These are phyloP conservation scores for Crypturellus undulatus DNA, from an alignment of 2,113 vertebrate species.

Conservation along the genomic window DNA sequence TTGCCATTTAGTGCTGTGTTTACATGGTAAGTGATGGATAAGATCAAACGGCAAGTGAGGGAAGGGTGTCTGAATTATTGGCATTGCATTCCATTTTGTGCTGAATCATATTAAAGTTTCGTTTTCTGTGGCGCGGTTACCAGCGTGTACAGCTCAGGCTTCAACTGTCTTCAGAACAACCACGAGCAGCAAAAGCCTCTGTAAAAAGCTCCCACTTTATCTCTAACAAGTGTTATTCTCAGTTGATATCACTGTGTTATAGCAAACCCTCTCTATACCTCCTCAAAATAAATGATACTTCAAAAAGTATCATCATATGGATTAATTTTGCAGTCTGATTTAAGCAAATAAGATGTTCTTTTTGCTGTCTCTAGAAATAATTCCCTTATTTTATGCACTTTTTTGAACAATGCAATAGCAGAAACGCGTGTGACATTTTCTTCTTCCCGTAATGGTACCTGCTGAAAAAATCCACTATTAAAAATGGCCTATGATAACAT, in stretches of 20 bases:
- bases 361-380: conserved; percentile 62
- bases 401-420: conserved; percentile 65
- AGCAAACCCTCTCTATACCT: conserved; percentile 57
- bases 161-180: conserved; percentile 73
- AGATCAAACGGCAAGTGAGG: conserved; percentile 76
- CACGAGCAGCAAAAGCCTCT: conserved; percentile 45
- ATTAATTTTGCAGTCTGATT: conserved; percentile 74
- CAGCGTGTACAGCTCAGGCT: conserved; percentile 73
- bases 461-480: conserved; percentile 78
- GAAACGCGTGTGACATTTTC: conserved; percentile 81
- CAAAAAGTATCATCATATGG: conserved; percentile 52
- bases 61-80: conserved; percentile 79
- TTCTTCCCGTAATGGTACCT: conserved; percentile 80
- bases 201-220: conserved; percentile 60
- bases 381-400: conserved; percentile 47
- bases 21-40: conserved; percentile 75
- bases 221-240: conserved; percentile 61
- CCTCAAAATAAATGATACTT: conserved; percentile 61
- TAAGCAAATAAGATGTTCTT: conserved; percentile 73
- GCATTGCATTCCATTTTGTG: conserved; percentile 77
- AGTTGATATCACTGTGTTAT: conserved; percentile 43
- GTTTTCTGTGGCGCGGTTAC: conserved; percentile 80
- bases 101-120: conserved; percentile 83
- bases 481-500: conserved; percentile 82
- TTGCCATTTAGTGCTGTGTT: conserved; percentile 74